Evolutionary conservation across 2,888 invertebrate species (phyloP).

Genomic region (Gari tellinella): DNA sequence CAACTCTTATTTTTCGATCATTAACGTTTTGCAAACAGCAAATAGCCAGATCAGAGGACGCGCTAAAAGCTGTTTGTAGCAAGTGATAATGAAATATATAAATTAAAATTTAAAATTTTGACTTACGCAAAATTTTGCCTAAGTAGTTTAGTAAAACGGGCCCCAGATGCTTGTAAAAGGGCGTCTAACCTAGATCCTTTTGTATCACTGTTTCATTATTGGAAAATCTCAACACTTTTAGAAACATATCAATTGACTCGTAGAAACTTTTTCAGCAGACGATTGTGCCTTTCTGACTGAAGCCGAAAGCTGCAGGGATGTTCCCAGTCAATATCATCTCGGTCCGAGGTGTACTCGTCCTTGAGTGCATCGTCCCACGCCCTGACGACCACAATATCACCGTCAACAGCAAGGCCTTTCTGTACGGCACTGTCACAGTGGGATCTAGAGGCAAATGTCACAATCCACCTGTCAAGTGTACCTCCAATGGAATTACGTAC

Average conservation of each 20-base stretch:
- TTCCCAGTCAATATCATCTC: constrained; percentile 16
- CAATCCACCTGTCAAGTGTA: constrained; percentile 49
- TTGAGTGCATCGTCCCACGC: constrained; percentile 38
- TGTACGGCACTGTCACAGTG: constrained; percentile 26
- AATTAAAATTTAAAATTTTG: too few species aligned
- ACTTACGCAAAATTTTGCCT: too few species aligned
- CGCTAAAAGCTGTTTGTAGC: too few species aligned
- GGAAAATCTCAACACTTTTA: too few species aligned
- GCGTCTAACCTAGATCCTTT: too few species aligned
- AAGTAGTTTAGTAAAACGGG: too few species aligned
- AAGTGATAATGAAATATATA: too few species aligned
- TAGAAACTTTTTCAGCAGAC: constrained; percentile 38
- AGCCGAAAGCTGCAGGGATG: constrained; percentile 26
- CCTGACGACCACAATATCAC: constrained; percentile 38
- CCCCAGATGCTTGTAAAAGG: too few species aligned
- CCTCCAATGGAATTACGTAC: constrained; percentile 23
- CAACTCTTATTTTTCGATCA: too few species aligned
- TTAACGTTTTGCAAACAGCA: too few species aligned
- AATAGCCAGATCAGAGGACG: too few species aligned
- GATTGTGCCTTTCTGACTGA: constrained; percentile 28
- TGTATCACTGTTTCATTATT: too few species aligned
- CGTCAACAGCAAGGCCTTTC: constrained; percentile 36
- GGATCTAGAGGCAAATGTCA: constrained; percentile 27
- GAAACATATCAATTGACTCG: constrained; percentile 22
- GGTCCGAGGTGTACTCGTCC: constrained; percentile 32